A percentile compares a stretch with the other conserved stretches of the same genome.
These are phyloP conservation scores for Chaunax sp. DNA, from an alignment of 2,797 vertebrate genomes.

Conservation along the genomic window DNA sequence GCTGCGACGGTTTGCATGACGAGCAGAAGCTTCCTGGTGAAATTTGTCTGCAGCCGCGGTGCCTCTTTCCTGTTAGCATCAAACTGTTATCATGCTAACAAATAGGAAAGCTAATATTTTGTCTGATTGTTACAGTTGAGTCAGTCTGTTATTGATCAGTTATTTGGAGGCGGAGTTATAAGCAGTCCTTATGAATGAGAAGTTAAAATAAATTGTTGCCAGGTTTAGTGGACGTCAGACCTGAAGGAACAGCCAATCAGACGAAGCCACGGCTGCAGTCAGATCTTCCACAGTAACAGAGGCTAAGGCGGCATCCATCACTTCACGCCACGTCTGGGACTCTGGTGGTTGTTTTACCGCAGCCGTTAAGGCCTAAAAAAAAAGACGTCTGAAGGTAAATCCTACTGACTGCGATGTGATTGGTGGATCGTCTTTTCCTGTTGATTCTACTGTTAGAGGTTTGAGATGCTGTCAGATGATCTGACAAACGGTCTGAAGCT, in stretches of 20 bases:
- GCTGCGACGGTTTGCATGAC: constrained; percentile 69
- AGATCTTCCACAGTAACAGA: too few relatives aligned
- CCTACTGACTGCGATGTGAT: too few relatives aligned
- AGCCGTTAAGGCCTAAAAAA: not conserved
- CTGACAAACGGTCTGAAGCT: constrained; percentile 24
- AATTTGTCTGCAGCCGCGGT: constrained; percentile 27
- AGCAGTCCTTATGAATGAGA: too few relatives aligned
- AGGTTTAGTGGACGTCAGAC: too few relatives aligned
- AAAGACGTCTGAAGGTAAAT: too few relatives aligned
- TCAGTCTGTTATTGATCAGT: too few relatives aligned
- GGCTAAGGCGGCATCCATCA: constrained; percentile 33
- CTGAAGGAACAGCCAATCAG: not conserved
- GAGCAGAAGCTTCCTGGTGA: constrained; percentile 44
- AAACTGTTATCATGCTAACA: constrained; percentile 13
- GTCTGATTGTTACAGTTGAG: too few relatives aligned
- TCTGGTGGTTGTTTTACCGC: not conserved
- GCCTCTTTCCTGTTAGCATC: not conserved
- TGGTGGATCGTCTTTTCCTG: too few relatives aligned
- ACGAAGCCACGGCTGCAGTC: not conserved
- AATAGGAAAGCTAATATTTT: not conserved
- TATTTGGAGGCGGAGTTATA: too few relatives aligned
- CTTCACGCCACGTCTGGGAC: constrained; percentile 9
- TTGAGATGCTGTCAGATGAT: too few relatives aligned
- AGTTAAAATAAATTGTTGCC: too few relatives aligned
- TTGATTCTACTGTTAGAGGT: too few relatives aligned